Conservation (phyloP, 2,113 vertebrate genomes). For the Alligator mississippiensis region DNA sequence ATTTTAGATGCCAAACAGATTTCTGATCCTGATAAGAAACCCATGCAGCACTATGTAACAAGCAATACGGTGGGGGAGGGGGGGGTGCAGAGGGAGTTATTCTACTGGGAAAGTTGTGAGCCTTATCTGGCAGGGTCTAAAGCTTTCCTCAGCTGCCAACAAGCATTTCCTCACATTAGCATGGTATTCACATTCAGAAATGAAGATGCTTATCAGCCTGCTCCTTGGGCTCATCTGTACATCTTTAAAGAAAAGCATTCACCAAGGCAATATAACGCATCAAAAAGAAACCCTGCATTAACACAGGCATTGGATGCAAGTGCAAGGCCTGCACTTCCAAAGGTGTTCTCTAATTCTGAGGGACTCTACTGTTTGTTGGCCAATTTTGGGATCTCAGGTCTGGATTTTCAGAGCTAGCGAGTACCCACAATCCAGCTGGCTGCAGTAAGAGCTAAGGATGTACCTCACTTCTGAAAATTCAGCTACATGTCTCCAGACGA, state of each 20-base stretch:
- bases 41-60: neutral
- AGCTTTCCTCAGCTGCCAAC: neutral
- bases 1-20: neutral
- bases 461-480: neutral
- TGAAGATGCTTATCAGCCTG: neutral
- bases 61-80: neutral
- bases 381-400: neutral
- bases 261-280: neutral
- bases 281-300: neutral
- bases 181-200: neutral
- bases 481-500: neutral
- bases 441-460: neutral
- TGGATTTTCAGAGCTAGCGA: neutral
- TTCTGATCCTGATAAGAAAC: neutral
- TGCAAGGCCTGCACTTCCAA: neutral
- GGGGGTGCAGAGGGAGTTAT: neutral
- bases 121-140: neutral
- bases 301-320: neutral
- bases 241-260: neutral
- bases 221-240: neutral
- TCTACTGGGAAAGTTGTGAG: neutral
- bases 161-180: neutral
- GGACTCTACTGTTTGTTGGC: neutral
- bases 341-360: too few relatives aligned
- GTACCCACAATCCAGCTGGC: neutral